Evolutionary conservation across 2,888 invertebrate genomes (phyloP).

Genomic region (Trachelus troglodyta): DNA sequence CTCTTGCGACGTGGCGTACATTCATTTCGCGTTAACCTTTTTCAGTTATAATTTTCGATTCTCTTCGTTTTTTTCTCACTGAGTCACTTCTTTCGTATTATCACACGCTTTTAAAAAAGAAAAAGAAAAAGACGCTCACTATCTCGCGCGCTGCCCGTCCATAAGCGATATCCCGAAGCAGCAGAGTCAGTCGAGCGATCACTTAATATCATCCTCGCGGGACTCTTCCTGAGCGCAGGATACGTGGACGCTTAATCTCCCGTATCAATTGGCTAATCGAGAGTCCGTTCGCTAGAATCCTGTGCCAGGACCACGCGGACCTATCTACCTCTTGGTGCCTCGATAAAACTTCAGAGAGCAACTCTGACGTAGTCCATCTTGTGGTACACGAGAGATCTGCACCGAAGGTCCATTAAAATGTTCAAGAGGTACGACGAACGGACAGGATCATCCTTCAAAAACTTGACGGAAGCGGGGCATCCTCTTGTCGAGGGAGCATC

Average conservation of each 20-base stretch:
- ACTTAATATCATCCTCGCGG: slow-evolving; percentile 2
- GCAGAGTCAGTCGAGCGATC: slow-evolving; percentile 19
- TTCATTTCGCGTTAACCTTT: slow-evolving; percentile 34
- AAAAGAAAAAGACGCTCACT: neutral
- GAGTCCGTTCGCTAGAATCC: neutral
- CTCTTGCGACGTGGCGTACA: slow-evolving; percentile 53
- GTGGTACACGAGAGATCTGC: neutral
- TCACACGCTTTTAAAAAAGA: slow-evolving; percentile 32
- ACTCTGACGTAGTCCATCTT: neutral
- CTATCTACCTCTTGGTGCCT: neutral
- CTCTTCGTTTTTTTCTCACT: slow-evolving; percentile 20
- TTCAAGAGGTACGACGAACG: neutral
- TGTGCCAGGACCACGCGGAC: neutral
- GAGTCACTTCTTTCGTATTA: slow-evolving; percentile 31
- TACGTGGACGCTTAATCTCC: neutral
- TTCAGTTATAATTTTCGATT: slow-evolving; percentile 24
- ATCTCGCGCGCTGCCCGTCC: slow-evolving; percentile 9
- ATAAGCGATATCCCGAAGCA: slow-evolving; percentile 10
- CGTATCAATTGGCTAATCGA: neutral
- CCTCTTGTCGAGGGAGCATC: neutral
- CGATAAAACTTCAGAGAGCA: neutral
- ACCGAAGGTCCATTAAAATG: neutral
- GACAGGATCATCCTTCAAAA: neutral
- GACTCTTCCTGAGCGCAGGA: neutral
- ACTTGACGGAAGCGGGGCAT: neutral